Conservation (phyloP, 92 coral and sea anemone species). For the Pocillopora grandis region DNA sequence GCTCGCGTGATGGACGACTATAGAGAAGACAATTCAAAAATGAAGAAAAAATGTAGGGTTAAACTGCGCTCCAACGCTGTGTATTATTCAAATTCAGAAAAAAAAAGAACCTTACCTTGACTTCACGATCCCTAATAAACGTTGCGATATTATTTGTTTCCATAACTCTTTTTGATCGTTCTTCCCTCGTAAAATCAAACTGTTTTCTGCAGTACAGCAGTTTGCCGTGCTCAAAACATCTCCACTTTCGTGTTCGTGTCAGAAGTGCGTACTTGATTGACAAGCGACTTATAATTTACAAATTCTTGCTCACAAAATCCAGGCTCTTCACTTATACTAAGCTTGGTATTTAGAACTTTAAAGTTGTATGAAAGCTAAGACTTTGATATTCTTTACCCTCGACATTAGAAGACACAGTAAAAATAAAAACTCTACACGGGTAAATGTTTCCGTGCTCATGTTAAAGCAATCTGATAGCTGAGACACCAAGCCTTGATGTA, state of each 20-base stretch:
- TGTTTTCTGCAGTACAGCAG: neutral
- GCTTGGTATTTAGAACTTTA: neutral
- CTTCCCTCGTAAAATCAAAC: constrained; percentile 12
- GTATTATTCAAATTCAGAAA: constrained; percentile 15
- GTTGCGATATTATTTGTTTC: constrained; percentile 63
- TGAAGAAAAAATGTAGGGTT: neutral
- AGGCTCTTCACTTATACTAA: neutral
- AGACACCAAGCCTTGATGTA: constrained; percentile 32
- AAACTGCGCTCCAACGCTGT: neutral
- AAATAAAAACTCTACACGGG: neutral
- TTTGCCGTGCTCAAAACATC: constrained; percentile 23
- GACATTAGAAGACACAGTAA: neutral
- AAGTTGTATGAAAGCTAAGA: constrained; percentile 2
- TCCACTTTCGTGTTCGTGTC: constrained; percentile 26
- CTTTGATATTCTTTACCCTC: neutral
- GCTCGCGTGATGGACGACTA: constrained; percentile 90
- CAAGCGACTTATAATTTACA: constrained; percentile 6
- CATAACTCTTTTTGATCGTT: constrained; percentile 32
- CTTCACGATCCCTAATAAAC: constrained; percentile 78
- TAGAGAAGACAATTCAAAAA: constrained; percentile 12
- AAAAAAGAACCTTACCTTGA: constrained; percentile 55
- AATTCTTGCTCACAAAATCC: neutral
- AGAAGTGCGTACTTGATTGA: constrained; percentile 19
- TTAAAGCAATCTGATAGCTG: constrained; percentile 18
- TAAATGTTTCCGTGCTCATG: constrained; percentile 12